Percentiles rank a stretch among this genome's conserved stretches.
Conservation (phyloP, 2,113 vertebrate genomes). For the Athene noctua region DNA sequence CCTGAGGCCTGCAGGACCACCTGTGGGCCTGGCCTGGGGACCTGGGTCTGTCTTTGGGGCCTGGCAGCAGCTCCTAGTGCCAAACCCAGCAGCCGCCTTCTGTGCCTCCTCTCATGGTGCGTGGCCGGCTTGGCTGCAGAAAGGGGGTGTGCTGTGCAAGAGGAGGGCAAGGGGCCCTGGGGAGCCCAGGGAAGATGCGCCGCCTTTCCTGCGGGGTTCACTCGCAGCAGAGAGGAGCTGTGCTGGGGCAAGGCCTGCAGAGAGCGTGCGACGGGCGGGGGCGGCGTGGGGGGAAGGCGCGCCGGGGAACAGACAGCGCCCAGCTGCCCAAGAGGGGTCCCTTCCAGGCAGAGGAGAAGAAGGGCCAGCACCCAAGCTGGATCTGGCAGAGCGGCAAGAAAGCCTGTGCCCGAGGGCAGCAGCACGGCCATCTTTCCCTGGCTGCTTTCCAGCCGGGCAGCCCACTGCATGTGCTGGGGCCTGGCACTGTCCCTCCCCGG, state of each 20-base stretch:
- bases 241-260: background rate
- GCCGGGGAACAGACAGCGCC: background rate
- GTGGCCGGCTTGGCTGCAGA: background rate
- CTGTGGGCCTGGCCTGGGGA: too few relatives aligned
- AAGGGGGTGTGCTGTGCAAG: background rate
- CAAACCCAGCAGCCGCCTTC: background rate
- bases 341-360: background rate
- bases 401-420: too few relatives aligned
- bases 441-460: too few relatives aligned
- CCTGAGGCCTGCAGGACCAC: background rate
- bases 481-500: background rate
- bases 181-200: rapidly evolving
- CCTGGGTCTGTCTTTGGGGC: background rate
- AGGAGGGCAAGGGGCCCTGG: background rate
- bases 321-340: background rate
- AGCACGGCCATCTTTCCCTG: too few relatives aligned
- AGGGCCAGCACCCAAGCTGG: background rate
- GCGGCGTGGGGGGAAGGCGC: rapidly evolving
- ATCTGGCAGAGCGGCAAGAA: background rate
- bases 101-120: background rate
- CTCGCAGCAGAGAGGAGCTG: background rate
- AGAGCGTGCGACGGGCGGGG: background rate
- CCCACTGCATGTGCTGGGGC: background rate
- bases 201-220: background rate
- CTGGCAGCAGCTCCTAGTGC: background rate